Percentiles rank a stretch among this genome's conserved stretches.
phyloP scores from a whole-genome alignment of 1,140 invertebrate species.

The Apis dorsata region DNA sequence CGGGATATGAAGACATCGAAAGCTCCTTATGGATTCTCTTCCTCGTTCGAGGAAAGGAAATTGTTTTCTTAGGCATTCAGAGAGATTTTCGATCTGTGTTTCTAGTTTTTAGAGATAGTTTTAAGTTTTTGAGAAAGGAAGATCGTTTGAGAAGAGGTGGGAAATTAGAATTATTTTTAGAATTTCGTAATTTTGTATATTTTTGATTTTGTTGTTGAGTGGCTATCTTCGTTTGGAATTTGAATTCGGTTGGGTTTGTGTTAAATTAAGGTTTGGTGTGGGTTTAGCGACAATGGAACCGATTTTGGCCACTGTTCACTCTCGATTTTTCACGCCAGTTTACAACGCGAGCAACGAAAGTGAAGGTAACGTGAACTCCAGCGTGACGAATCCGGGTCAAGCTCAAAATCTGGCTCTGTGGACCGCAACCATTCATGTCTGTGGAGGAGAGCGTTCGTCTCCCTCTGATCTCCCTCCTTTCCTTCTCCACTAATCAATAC shows the following conservation, averaged over 20 bases:
- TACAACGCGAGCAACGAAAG: constrained; percentile 57
- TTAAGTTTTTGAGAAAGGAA: no score
- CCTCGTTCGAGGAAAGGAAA: neutral
- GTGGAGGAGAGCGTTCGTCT: constrained; percentile 61
- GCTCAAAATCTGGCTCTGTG: constrained; percentile 68
- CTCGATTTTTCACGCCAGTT: constrained; percentile 30
- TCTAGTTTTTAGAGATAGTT: no score
- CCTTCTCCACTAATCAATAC: constrained; percentile 69
- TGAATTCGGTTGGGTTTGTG: neutral
- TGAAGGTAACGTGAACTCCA: constrained; percentile 55
- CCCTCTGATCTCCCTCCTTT: constrained; percentile 25
- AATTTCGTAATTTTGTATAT: no score
- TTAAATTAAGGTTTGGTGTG: no score
- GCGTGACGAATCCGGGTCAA: constrained; percentile 68
- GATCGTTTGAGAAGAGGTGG: neutral
- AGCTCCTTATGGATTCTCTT: neutral
- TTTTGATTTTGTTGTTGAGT: no score
- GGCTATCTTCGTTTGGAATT: no score
- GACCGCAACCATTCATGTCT: constrained; percentile 69
- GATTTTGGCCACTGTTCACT: neutral
- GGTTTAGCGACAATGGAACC: neutral
- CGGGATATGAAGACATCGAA: neutral
- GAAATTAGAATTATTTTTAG: no score
- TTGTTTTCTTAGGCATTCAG: neutral
- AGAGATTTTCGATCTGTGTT: neutral